phyloP scores from a whole-genome alignment of 2,113 vertebrate species.

The Solea solea region DNA sequence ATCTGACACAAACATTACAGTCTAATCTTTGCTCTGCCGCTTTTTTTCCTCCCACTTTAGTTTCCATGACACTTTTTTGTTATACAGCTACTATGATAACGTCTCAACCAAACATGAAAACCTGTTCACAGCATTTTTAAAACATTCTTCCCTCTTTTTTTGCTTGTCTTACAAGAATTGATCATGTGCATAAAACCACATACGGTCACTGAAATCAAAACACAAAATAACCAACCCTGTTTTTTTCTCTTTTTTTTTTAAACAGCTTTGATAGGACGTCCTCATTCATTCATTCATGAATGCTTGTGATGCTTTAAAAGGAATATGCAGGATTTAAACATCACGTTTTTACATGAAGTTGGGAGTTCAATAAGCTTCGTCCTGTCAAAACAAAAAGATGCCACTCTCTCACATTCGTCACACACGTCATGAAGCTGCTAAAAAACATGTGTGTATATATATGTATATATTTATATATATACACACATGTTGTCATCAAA shows the following conservation, averaged over 20 bases:
- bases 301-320: not conserved
- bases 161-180: not conserved
- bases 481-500: not conserved
- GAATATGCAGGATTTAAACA: not conserved
- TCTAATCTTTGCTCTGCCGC: not conserved
- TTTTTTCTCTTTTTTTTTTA: no score
- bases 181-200: not conserved
- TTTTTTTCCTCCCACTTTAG: not conserved
- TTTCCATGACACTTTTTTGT: not conserved
- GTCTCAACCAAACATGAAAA: not conserved
- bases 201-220: not conserved
- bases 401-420: slow-evolving; percentile 29
- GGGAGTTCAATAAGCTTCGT: not conserved
- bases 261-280: not conserved
- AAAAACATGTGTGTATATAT: not conserved
- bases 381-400: slow-evolving; percentile 3
- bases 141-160: not conserved
- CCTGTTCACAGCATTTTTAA: not conserved
- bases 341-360: not conserved
- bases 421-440: not conserved
- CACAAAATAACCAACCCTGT: not conserved
- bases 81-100: not conserved
- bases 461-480: no score
- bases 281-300: not conserved
- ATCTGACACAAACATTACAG: not conserved